Conservation (phyloP, 2,113 vertebrate genomes). For the Microcebus griseorufus region DNA sequence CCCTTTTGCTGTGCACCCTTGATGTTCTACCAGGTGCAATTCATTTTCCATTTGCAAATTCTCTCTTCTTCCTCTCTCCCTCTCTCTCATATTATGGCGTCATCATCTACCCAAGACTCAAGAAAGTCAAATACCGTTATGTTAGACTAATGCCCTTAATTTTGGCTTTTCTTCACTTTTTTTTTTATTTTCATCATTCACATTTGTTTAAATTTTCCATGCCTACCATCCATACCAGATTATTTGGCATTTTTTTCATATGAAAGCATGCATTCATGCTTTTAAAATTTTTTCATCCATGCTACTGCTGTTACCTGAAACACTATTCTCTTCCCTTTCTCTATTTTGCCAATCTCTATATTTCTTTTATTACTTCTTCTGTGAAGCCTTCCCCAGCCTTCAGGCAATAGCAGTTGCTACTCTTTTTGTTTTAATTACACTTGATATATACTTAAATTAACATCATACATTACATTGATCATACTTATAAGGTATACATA, state of each 20-base stretch:
- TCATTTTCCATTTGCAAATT: not conserved
- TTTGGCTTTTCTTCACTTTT: not conserved
- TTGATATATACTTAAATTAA: not conserved
- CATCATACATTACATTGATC: not conserved
- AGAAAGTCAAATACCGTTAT: not conserved
- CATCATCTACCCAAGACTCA: not conserved
- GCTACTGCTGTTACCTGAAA: not conserved
- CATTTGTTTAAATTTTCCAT: not conserved
- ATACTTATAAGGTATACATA: not conserved
- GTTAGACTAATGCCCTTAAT: not conserved
- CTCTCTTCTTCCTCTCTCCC: not conserved
- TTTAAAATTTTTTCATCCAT: not conserved
- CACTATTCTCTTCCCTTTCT: not conserved
- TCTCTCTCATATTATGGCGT: not conserved
- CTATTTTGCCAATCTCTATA: not conserved
- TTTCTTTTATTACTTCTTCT: not conserved
- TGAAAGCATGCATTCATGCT: not conserved
- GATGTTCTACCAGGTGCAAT: not conserved
- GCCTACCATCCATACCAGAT: not conserved
- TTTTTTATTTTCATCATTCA: not conserved
- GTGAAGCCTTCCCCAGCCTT: not conserved
- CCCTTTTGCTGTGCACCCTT: not conserved
- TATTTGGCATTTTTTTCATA: not conserved
- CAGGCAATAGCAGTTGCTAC: not conserved
- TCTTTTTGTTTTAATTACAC: not conserved